phyloP scores from a whole-genome alignment of 1,140 invertebrate genomes.

The Aphelenchoides besseyi region DNA sequence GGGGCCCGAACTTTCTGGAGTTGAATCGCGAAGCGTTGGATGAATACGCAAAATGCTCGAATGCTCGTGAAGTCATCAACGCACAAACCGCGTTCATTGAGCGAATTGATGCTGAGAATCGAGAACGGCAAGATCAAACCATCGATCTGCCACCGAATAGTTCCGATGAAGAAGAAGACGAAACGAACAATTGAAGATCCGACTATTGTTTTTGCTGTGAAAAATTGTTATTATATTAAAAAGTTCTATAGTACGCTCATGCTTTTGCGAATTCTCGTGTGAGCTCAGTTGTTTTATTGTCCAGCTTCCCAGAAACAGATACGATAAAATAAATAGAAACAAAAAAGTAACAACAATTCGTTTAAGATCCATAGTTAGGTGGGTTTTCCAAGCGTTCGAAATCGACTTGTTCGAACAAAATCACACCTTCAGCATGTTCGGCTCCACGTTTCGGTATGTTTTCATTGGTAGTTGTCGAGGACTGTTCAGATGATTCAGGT shows the following conservation, averaged over 20 bases:
- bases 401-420: conserved; percentile 57
- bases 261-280: too few relatives aligned
- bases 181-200: not conserved
- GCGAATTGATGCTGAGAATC: conserved; percentile 48
- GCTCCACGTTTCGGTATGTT: too few relatives aligned
- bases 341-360: too few relatives aligned
- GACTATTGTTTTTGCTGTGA: not conserved
- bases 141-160: conserved; percentile 54
- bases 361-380: conserved; percentile 50
- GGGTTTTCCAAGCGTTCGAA: conserved; percentile 56
- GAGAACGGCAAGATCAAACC: conserved; percentile 13
- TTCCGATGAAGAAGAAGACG: conserved; percentile 46
- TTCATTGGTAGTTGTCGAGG: too few relatives aligned
- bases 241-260: too few relatives aligned
- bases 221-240: not conserved
- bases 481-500: too few relatives aligned
- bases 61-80: conserved; percentile 50
- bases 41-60: conserved; percentile 42
- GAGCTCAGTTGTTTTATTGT: too few relatives aligned
- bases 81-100: conserved; percentile 46
- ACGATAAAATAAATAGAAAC: too few relatives aligned
- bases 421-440: conserved; percentile 48
- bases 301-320: too few relatives aligned
- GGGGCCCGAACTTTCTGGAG: conserved; percentile 54
- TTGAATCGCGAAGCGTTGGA: conserved; percentile 53